A percentile compares a stretch with the other conserved stretches of the same genome.
Conservation (phyloP, 2,113 vertebrate species). For the Pangasianodon gigas region DNA sequence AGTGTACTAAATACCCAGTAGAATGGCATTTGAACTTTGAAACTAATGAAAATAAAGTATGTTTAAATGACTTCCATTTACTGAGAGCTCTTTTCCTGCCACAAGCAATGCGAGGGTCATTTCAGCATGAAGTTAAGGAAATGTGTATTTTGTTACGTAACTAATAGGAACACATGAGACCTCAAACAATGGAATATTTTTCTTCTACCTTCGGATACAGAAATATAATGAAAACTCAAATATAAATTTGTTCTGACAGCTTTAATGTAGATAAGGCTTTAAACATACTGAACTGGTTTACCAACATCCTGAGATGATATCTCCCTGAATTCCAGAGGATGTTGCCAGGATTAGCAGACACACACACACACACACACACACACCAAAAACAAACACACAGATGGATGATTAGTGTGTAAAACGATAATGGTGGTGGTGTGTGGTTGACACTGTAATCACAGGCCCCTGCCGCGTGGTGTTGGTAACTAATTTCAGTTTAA, state of each 20-base stretch:
- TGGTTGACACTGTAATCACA: conserved; percentile 53
- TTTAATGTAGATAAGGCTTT: conserved; percentile 14
- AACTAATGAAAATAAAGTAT: background rate
- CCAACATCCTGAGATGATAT: conserved; percentile 39
- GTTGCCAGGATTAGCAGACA: conserved; percentile 26
- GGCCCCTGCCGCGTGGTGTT: conserved; percentile 44
- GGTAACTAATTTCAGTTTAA: conserved; percentile 54
- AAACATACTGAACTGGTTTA: conserved; percentile 13
- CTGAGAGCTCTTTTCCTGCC: background rate
- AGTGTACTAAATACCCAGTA: background rate
- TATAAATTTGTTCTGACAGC: conserved; percentile 21
- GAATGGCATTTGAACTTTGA: background rate
- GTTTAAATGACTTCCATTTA: background rate
- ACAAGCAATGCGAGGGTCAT: background rate
- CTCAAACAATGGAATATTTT: background rate
- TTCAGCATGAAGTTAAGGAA: background rate
- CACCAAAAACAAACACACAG: conserved; percentile 37
- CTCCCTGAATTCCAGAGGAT: conserved; percentile 35
- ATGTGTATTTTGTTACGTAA: background rate
- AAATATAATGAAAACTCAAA: background rate
- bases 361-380: conserved; percentile 11
- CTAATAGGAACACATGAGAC: background rate
- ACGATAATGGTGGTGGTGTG: conserved; percentile 49
- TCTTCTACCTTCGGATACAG: background rate
- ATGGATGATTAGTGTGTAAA: conserved; percentile 47